Conservation (phyloP, 2,113 vertebrate species). For the Podarcis raffonei region DNA sequence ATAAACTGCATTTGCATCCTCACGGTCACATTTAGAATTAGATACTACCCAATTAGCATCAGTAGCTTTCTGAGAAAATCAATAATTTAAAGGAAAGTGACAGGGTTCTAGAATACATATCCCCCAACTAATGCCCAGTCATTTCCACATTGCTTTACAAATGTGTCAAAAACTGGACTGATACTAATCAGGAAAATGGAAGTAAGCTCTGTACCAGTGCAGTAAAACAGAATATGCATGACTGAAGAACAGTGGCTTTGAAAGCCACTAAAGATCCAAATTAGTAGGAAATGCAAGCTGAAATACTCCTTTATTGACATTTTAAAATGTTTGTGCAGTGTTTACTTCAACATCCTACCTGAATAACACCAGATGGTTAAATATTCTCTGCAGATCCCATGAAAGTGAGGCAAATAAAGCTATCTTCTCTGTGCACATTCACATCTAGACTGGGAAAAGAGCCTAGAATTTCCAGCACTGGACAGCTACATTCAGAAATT, state of each 20-base stretch:
- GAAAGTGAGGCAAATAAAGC: background rate
- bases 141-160: background rate
- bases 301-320: background rate
- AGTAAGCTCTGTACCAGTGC: background rate
- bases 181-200: background rate
- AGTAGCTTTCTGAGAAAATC: background rate
- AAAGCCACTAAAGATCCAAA: background rate
- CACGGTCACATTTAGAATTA: background rate
- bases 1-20: background rate
- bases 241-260: background rate
- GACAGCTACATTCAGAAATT: background rate
- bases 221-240: background rate
- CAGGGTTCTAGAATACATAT: background rate
- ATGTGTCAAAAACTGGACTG: background rate
- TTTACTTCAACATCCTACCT: background rate
- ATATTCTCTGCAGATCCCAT: background rate
- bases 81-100: background rate
- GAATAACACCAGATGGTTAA: background rate
- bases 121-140: background rate
- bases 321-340: background rate
- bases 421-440: background rate
- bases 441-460: background rate
- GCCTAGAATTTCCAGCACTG: background rate
- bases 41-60: background rate
- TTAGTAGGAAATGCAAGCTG: background rate